Percentiles rank a stretch among this genome's conserved stretches.
These are phyloP conservation scores for Scatophagus argus DNA, from an alignment of 2,113 vertebrate genomes.

Conservation along the genomic window DNA sequence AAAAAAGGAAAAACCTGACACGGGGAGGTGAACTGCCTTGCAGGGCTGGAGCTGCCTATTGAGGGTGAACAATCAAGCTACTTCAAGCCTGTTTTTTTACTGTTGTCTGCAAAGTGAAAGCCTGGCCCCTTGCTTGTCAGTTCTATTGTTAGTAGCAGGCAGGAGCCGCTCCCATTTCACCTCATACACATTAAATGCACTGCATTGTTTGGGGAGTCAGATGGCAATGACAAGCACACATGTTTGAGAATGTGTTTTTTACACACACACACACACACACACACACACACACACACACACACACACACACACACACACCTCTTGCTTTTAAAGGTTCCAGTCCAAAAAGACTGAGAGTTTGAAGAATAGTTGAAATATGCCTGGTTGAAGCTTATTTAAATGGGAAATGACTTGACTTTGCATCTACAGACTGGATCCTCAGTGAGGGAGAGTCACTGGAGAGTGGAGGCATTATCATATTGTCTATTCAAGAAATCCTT, in stretches of 20 bases:
- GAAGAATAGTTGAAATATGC: neutral
- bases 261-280: slow-evolving; percentile 1
- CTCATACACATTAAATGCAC: slow-evolving; percentile 60
- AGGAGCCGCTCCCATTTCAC: slow-evolving; percentile 60
- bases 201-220: slow-evolving; percentile 56
- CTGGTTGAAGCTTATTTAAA: slow-evolving; percentile 8
- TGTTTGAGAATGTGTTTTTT: neutral
- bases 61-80: slow-evolving; percentile 61
- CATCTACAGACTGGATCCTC: neutral
- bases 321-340: neutral
- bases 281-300: neutral
- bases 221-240: slow-evolving; percentile 34
- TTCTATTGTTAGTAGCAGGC: slow-evolving; percentile 72
- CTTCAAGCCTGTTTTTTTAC: slow-evolving; percentile 36
- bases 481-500: neutral
- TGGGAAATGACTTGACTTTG: slow-evolving; percentile 12
- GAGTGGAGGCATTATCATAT: neutral
- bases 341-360: neutral
- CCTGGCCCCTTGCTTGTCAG: slow-evolving; percentile 57
- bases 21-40: slow-evolving; percentile 52
- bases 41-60: slow-evolving; percentile 53
- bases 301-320: neutral
- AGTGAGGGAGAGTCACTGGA: neutral
- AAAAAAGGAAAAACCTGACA: slow-evolving; percentile 59
- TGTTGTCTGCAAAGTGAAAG: slow-evolving; percentile 60